Evolutionary conservation across 2,113 vertebrate species (phyloP).

Genomic region (Melozone crissalis): DNA sequence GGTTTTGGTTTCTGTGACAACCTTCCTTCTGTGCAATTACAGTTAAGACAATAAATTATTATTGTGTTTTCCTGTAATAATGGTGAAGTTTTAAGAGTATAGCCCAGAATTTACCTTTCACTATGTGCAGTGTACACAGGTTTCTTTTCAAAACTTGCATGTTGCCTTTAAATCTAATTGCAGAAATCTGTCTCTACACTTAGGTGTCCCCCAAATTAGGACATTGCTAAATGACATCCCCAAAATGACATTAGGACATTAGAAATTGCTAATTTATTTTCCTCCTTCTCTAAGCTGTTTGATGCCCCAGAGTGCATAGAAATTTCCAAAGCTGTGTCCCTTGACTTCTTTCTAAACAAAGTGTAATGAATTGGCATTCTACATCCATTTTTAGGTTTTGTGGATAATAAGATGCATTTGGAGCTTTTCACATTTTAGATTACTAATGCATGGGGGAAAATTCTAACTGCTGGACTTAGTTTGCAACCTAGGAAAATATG

Average conservation of each 20-base stretch:
- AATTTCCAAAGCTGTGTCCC: not conserved
- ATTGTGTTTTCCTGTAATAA: not conserved
- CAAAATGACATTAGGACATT: not conserved
- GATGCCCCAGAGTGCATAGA: not conserved
- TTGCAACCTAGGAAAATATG: not conserved
- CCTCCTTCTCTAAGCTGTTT: not conserved
- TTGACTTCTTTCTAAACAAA: not conserved
- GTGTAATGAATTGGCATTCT: not conserved
- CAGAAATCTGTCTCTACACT: not conserved
- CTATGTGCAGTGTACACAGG: not conserved
- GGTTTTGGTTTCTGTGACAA: not conserved
- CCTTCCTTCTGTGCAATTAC: not conserved
- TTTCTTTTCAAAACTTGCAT: not conserved
- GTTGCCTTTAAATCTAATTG: not conserved
- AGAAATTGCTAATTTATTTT: not conserved
- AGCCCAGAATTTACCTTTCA: not conserved
- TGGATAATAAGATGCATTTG: not conserved
- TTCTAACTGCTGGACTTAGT: not conserved
- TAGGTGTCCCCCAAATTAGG: not conserved
- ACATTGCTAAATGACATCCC: not conserved
- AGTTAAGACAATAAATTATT: not conserved
- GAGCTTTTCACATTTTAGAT: not conserved
- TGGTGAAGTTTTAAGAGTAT: not conserved
- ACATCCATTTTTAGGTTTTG: not conserved
- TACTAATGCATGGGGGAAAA: not conserved